Evolutionary conservation across 1,140 invertebrate genomes (phyloP), one percentile per base, ranked within the genome.

Genomic region (Pogonomyrmex barbatus): DNA sequence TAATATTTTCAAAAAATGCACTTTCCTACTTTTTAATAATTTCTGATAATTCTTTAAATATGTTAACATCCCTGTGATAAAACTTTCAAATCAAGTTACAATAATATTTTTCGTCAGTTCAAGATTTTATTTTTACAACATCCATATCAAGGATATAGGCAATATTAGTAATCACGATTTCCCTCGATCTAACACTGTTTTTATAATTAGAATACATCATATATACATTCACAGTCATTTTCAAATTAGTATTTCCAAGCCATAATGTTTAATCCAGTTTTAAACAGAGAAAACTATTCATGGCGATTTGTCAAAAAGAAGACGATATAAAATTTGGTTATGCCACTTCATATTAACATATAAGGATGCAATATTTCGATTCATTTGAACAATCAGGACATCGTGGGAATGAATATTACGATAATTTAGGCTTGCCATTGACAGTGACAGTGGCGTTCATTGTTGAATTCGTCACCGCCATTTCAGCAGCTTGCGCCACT

Each of bases 401-500:
- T 76, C 60, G 54, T 90, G 85, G 88, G 91, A 92, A 91, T 89
- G 84, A 91, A 86, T 60, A 91, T 92, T 96, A 96, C 94, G 95
- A 95, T 89, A 93, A 92, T 93, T 96, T 97, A 92, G 94, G 93
- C 92, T 96, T 96, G 88, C 96, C 96, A 94, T 96, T 97, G 90
- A 93, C 89, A 82, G 90, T 92, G 84, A 79, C 88, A 90, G 90
- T 94, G 87, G 91, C 92, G 90, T 88, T 92, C 87, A 92, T 85
- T 83, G 96, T 95, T 82, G 96, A 95, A 85, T 96, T 95, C 71
- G 96, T 95, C 45, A 96, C 95, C 88, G 87, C 84, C 24, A 96
- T 95, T 88, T 97, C 97, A 91, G 97, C 96, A 91, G 96, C 97
- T 91, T 97, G 96, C 85, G 96, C 96, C 77, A 97, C 97, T 89